Conservation (phyloP, 2,113 vertebrate genomes). For the Apodemus sylvaticus region DNA sequence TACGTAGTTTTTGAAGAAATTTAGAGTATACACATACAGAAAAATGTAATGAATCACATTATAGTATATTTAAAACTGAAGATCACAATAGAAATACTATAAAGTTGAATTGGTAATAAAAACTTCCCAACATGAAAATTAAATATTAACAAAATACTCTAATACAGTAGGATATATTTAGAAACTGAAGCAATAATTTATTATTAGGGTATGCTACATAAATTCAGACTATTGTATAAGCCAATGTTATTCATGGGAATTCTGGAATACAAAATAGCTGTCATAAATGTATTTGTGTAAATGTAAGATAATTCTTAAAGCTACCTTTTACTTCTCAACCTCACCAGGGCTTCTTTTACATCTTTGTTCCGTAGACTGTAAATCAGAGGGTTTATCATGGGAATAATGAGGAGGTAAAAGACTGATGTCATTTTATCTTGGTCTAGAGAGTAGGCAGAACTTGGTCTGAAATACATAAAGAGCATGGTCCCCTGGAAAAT, state of each 20-base stretch:
- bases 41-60: background rate
- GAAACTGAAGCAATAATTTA: background rate
- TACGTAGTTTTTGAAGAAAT: background rate
- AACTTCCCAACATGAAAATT: background rate
- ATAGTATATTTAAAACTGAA: background rate
- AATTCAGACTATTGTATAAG: background rate
- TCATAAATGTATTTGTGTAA: background rate
- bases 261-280: background rate
- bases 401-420: slow-evolving; percentile 66
- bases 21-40: background rate
- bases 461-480: slow-evolving; percentile 8
- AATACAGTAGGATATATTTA: background rate
- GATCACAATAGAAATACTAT: background rate
- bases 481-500: slow-evolving; percentile 16
- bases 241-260: background rate
- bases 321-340: background rate
- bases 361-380: slow-evolving; percentile 61
- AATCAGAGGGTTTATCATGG: slow-evolving; percentile 70
- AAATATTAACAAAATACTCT: background rate
- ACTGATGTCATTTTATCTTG: slow-evolving; percentile 65
- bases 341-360: slow-evolving; percentile 40
- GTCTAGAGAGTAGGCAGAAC: slow-evolving; percentile 44
- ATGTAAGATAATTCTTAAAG: background rate
- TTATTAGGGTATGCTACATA: background rate
- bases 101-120: background rate